phyloP scores from a whole-genome alignment of 2,113 vertebrate genomes.

The Myiopsitta monachus region DNA sequence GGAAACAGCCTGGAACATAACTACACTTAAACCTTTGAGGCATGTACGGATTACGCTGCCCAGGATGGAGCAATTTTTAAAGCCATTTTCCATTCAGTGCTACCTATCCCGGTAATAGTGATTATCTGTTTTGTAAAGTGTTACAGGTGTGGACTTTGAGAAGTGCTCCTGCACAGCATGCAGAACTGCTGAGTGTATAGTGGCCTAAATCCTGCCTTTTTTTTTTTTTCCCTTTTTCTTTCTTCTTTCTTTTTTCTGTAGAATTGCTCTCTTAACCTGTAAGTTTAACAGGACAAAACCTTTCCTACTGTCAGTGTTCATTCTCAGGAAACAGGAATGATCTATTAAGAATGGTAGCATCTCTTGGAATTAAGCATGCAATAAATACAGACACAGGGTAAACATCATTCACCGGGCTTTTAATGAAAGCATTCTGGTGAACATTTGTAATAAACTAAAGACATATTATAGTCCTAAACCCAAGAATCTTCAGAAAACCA shows the following conservation, averaged over 20 bases:
- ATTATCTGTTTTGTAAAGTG: background rate
- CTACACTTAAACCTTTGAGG: background rate
- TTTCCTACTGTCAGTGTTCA: background rate
- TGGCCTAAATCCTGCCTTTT: background rate
- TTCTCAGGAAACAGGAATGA: conserved; percentile 3
- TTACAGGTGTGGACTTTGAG: background rate
- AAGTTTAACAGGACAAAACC: background rate
- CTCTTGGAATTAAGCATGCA: conserved; percentile 1
- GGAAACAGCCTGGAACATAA: background rate
- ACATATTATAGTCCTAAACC: background rate
- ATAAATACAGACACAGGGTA: background rate
- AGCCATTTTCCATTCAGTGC: background rate
- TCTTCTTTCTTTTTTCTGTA: background rate
- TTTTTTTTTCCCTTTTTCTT: too few relatives aligned
- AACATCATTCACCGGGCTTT: background rate
- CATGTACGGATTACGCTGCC: background rate
- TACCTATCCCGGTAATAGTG: background rate
- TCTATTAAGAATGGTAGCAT: background rate
- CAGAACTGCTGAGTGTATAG: background rate
- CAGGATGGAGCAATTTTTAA: background rate
- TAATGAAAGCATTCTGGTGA: background rate
- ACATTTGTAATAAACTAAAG: conserved; percentile 18
- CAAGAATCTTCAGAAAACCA: conserved; percentile 23
- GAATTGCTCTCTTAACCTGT: background rate
- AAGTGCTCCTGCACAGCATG: background rate